Evolutionary conservation across 2,113 vertebrate species (phyloP), one percentile per base, ranked within the genome.

Genomic region (Harpagus bidentatus): DNA sequence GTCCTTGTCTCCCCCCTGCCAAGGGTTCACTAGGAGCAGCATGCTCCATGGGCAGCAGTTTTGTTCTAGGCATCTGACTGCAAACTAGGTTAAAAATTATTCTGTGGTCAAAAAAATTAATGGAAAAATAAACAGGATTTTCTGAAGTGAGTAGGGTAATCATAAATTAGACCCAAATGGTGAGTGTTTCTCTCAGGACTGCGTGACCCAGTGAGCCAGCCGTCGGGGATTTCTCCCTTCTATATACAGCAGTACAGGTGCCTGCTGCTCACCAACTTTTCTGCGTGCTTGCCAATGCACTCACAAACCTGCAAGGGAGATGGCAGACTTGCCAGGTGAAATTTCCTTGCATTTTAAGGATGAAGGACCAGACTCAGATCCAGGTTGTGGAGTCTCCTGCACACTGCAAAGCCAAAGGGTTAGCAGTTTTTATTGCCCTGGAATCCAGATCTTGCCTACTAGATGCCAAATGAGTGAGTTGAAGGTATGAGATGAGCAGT

Each of bases 41-140:
- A 0, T 26, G 48, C 38, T 71, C 61, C 0, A 0, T 1, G 28
- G 79, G 85, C 82, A 85, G 65, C 34, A 28, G 42, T 16, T 18
- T 23, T 17, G 1, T 31, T 34, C 72, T 15, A 38, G 69, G 26
- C 48, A 48, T 13, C 48, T 14, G 4, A 10, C 19, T 52, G 4
- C 42, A 78, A 72, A 84, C 59, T 5, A 29, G 36, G 53, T 29
- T 58, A 82, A 67, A 90, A 82, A 79, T 70, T 13, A 71, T 21
- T 69, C 90, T 40, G 55, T 0, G 0, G 21, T 53, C 65, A 84
- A 69, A 86, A 72, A 74, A 89, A 78, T 29, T 48, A 93, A 79
- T 59, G 13, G 84, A 79, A 93, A 96, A 90, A 90, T 16, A 90
- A 93, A 72, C 59, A 90, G 42, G 45, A 45, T 94, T 95, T 92